Percentiles rank a stretch among this genome's conserved stretches.
Evolutionary conservation across 2,797 vertebrate genomes (phyloP).

Genomic region (Lerista edwardsae): DNA sequence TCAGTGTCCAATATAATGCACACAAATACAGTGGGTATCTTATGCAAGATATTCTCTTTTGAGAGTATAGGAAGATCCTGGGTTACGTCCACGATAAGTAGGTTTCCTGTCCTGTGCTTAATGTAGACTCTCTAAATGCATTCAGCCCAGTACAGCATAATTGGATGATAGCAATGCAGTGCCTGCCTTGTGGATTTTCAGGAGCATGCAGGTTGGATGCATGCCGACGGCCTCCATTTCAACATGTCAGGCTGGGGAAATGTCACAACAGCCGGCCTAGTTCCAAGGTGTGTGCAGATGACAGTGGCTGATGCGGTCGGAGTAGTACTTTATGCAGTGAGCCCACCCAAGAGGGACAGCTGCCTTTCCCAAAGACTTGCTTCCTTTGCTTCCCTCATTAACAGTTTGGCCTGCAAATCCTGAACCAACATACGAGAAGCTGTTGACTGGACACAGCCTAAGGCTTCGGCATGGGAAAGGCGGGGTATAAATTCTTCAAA

Average conservation of each 20-base stretch:
- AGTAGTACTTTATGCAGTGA: not conserved
- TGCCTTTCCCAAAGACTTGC: not conserved
- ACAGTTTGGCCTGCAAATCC: not conserved
- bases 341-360: not conserved
- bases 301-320: not conserved
- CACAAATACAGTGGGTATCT: not conserved
- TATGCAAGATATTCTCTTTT: constrained; percentile 5
- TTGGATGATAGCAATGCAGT: not conserved
- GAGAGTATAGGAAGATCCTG: not conserved
- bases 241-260: not conserved
- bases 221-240: not conserved
- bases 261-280: not conserved
- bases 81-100: not conserved
- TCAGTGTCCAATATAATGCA: not conserved
- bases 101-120: not conserved
- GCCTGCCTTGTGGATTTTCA: not conserved
- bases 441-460: not conserved
- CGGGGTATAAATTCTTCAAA: too few species aligned
- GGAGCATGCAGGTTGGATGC: not conserved
- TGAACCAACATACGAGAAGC: not conserved
- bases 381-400: constrained; percentile 1
- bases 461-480: too few species aligned
- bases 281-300: not conserved
- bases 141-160: not conserved
- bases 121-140: not conserved